A percentile compares a stretch with the other conserved stretches of the same genome.
Evolutionary conservation across 2,797 vertebrate genomes (phyloP).

Genomic region (Arrhamphus sclerolepis): DNA sequence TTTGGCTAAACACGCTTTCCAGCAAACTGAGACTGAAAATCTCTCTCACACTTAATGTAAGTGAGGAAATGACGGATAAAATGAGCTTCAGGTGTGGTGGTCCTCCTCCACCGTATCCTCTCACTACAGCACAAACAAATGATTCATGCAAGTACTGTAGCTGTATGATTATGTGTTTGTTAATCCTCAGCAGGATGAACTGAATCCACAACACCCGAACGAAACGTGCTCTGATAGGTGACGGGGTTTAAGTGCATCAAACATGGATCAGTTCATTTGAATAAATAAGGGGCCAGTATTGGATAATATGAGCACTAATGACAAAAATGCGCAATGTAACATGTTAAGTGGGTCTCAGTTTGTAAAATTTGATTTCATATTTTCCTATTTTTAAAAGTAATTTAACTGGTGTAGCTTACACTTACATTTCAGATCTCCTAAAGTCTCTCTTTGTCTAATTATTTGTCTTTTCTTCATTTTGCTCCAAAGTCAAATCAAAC

Average conservation of each 20-base stretch:
- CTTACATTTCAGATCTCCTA: too few species aligned
- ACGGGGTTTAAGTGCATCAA: slow-evolving; percentile 13
- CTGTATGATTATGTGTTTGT: neutral
- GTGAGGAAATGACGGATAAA: neutral
- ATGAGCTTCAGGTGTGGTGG: neutral
- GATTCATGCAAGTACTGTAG: slow-evolving; percentile 29
- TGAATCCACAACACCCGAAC: slow-evolving; percentile 15
- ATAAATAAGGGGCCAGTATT: slow-evolving; percentile 20
- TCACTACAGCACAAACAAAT: slow-evolving; percentile 14
- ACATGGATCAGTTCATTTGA: slow-evolving; percentile 35
- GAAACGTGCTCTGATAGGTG: too few species aligned
- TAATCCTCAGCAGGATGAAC: slow-evolving; percentile 24
- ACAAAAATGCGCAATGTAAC: slow-evolving; percentile 19
- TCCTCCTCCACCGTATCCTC: slow-evolving; percentile 1
- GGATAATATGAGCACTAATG: slow-evolving; percentile 21
- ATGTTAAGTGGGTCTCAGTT: neutral
- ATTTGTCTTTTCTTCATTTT: too few species aligned
- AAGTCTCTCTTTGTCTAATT: too few species aligned
- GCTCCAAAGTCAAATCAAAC: too few species aligned
- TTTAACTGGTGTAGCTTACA: too few species aligned
- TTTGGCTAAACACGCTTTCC: too few species aligned
- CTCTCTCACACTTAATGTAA: neutral
- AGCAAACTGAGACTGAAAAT: neutral
- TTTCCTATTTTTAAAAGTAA: too few species aligned
- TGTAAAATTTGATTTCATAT: too few species aligned